Evolutionary conservation across 1,140 invertebrate genomes (phyloP).

Genomic region (Saxidomus purpurata): DNA sequence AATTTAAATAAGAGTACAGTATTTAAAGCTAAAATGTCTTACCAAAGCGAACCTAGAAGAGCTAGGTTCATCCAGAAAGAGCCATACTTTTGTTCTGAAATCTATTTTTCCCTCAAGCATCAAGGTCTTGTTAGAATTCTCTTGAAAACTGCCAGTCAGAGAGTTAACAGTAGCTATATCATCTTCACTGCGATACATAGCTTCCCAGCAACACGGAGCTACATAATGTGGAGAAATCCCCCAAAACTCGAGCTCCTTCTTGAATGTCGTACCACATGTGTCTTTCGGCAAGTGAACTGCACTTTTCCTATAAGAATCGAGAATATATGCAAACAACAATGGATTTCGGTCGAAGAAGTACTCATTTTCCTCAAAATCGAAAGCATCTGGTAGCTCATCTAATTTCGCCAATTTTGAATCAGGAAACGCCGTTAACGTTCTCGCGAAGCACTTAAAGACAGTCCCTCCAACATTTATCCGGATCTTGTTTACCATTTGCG

Average conservation of each 20-base stretch:
- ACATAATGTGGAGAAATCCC: background rate
- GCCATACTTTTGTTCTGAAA: constrained; percentile 7
- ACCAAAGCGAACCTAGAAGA: constrained; percentile 29
- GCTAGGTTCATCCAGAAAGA: constrained; percentile 24
- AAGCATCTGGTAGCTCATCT: background rate
- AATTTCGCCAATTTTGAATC: constrained; percentile 47
- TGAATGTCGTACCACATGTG: constrained; percentile 91
- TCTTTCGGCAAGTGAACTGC: constrained; percentile 98
- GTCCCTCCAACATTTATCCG: constrained; percentile 42
- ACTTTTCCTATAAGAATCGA: constrained; percentile 98
- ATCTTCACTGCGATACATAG: constrained; percentile 26
- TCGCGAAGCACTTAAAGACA: background rate
- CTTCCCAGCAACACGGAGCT: constrained; percentile 63
- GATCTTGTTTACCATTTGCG: background rate
- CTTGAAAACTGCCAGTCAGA: background rate
- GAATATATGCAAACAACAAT: constrained; percentile 97
- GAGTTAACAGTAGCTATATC: background rate
- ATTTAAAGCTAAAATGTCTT: background rate
- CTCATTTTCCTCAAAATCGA: background rate
- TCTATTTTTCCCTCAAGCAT: background rate
- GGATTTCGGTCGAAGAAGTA: constrained; percentile 97
- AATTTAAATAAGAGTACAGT: background rate
- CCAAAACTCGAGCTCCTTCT: constrained; percentile 60
- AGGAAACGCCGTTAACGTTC: background rate
- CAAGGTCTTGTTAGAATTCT: background rate